Evolutionary conservation across 2,888 invertebrate species (phyloP).

Genomic region (Sarcophaga rosellei): DNA sequence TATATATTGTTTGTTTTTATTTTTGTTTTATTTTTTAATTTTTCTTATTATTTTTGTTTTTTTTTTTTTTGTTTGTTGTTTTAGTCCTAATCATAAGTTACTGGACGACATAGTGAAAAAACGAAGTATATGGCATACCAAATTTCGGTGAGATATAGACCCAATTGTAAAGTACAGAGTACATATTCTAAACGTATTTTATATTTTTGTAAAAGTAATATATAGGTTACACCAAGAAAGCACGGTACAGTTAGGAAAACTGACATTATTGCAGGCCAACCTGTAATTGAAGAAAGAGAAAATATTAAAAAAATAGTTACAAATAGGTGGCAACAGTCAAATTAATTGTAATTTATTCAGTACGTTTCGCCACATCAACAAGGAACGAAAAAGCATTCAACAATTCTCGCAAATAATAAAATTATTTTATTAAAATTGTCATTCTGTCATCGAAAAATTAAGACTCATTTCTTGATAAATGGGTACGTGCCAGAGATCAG

Average conservation of each 20-base stretch:
- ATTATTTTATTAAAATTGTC: too few relatives aligned
- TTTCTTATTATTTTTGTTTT: conserved; percentile 47
- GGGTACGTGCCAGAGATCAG: too few relatives aligned
- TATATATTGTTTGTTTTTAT: conserved; percentile 38
- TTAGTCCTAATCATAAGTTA: conserved; percentile 82
- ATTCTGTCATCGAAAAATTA: too few relatives aligned
- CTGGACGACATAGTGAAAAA: conserved; percentile 84
- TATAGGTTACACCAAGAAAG: conserved; percentile 90
- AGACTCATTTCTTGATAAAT: too few relatives aligned
- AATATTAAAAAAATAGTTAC: conserved; percentile 13
- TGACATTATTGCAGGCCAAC: conserved; percentile 90
- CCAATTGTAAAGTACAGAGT: conserved; percentile 91
- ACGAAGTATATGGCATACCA: conserved; percentile 86
- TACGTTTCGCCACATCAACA: too few relatives aligned
- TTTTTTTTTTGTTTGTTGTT: conserved; percentile 45
- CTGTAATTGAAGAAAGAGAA: conserved; percentile 81
- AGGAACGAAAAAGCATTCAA: too few relatives aligned
- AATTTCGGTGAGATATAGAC: conserved; percentile 86
- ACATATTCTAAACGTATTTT: conserved; percentile 93
- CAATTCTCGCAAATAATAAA: too few relatives aligned
- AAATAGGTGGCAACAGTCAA: too few relatives aligned
- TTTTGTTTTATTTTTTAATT: conserved; percentile 50
- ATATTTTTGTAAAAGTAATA: conserved; percentile 94
- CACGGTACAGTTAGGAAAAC: conserved; percentile 92
- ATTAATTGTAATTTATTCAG: too few relatives aligned